Base-by-base conservation (phyloP, 2,888 invertebrate species). In the Lepidocyrtinus sp. region DNA sequence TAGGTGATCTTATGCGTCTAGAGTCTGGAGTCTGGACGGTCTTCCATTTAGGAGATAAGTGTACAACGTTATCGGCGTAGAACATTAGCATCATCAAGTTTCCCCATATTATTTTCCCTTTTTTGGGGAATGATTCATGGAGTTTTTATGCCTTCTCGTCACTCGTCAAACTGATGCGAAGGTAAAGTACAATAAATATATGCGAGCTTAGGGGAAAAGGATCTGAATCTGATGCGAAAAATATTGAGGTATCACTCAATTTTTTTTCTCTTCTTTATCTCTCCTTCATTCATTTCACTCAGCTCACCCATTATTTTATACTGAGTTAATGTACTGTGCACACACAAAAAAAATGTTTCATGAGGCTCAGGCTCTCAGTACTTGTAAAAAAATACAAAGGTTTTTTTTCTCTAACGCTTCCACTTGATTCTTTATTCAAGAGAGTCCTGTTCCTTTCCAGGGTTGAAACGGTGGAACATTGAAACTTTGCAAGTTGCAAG, bases 321-420 rank as follows among this genome's bases (percentile, higher is more conserved):
- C 25, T 22, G 72, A 73, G 73, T 78, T 78, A 78, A 78, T 78
- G 78, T 73, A 73, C 36, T 76, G 78, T 73, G 78, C 62, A 50
- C 50, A 12, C 15, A 7, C 12, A 50, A 12, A 50, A 50, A 50
- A 50, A 50, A 50, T n/a, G n/a, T n/a, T 7, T 50, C 50, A 50
- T 50, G 15, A 50, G 50, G 15, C 17, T 7, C 50, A 12, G 36
- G 36, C 15, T 50, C 50, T 50, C n/a, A n/a, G n/a, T n/a, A n/a
- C n/a, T n/a, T n/a, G n/a, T n/a, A n/a, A n/a, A n/a, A n/a, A n/a
- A n/a, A n/a, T n/a, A n/a, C n/a, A n/a, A n/a, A n/a, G n/a, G n/a
- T n/a, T n/a, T n/a, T n/a, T n/a, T n/a, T n/a, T n/a, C n/a, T n/a
- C n/a, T n/a, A n/a, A n/a, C n/a, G n/a, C n/a, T n/a, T n/a, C n/a